Percentiles rank a stretch among this genome's conserved stretches.
phyloP scores from a whole-genome alignment of 2,888 invertebrate genomes.

The Nephrocerus scutellatus region DNA sequence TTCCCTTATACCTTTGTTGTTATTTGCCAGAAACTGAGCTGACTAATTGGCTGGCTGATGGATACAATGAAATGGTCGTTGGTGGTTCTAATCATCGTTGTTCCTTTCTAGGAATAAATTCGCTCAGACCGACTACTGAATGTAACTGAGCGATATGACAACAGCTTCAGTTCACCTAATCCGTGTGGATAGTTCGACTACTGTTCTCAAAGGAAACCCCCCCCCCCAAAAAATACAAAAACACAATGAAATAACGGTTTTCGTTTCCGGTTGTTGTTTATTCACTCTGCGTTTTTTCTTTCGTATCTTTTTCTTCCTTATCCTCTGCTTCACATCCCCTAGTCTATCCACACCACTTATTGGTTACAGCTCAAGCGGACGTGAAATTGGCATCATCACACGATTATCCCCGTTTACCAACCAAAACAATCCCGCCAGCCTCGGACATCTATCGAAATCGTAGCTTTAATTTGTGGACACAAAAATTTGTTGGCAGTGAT shows the following conservation, averaged over 20 bases:
- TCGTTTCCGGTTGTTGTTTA: too few relatives aligned
- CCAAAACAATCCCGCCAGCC: constrained; percentile 6
- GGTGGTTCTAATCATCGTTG: not conserved
- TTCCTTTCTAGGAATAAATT: constrained; percentile 1
- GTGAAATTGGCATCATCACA: too few relatives aligned
- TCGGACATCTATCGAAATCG: constrained; percentile 27
- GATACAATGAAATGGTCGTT: constrained; percentile 16
- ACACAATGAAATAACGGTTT: not conserved
- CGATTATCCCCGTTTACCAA: constrained; percentile 5
- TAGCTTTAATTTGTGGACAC: constrained; percentile 45
- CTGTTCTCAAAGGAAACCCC: not conserved
- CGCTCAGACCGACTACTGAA: constrained; percentile 14
- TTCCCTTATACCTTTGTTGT: constrained; percentile 15
- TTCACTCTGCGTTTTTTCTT: constrained; percentile 1
- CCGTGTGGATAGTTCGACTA: too few relatives aligned
- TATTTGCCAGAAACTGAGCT: constrained; percentile 14
- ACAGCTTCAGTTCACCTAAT: too few relatives aligned
- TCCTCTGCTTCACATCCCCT: constrained; percentile 1
- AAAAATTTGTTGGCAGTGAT: constrained; percentile 40
- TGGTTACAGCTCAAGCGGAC: constrained; percentile 41
- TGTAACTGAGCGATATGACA: too few relatives aligned
- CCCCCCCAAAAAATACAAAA: not conserved
- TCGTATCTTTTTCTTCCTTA: not conserved
- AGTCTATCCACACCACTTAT: constrained; percentile 45
- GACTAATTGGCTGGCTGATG: constrained; percentile 19